phyloP scores from a whole-genome alignment of 2,888 invertebrate species.

The Oscheius sp. region DNA sequence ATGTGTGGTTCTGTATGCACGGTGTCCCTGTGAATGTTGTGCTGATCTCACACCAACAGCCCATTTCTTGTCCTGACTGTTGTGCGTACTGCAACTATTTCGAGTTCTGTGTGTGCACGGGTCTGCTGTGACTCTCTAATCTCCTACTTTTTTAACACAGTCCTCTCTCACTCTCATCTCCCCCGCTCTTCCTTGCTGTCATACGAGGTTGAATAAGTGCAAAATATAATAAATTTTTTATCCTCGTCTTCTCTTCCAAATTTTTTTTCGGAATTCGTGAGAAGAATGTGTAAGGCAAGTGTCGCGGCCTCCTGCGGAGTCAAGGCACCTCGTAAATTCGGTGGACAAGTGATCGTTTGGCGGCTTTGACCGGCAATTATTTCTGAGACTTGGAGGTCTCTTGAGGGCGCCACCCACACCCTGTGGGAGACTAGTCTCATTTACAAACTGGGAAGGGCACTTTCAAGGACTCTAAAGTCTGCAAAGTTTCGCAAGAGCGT shows the following conservation, averaged over 20 bases:
- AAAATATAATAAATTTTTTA: conserved; percentile 39
- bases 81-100: conserved; percentile 28
- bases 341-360: conserved; percentile 1
- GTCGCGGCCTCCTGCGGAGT: conserved; percentile 21
- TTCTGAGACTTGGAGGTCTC: background rate
- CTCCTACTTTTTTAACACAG: conserved; percentile 18
- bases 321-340: conserved; percentile 25
- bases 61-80: conserved; percentile 25
- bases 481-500: conserved; percentile 6
- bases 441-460: background rate
- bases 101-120: conserved; percentile 27
- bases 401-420: no score
- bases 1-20: conserved; percentile 25
- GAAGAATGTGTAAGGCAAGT: background rate
- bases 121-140: conserved; percentile 18
- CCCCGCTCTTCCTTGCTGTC: conserved; percentile 25
- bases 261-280: background rate
- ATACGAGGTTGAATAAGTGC: conserved; percentile 53
- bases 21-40: conserved; percentile 29
- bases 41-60: conserved; percentile 29
- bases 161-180: background rate
- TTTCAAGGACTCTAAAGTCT: background rate
- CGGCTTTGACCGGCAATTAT: conserved; percentile 1
- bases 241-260: background rate
- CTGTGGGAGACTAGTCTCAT: background rate